Percentiles rank a stretch among this genome's conserved stretches.
phyloP scores from a whole-genome alignment of 1,140 invertebrate genomes.

The Aphaenogaster floridana region DNA sequence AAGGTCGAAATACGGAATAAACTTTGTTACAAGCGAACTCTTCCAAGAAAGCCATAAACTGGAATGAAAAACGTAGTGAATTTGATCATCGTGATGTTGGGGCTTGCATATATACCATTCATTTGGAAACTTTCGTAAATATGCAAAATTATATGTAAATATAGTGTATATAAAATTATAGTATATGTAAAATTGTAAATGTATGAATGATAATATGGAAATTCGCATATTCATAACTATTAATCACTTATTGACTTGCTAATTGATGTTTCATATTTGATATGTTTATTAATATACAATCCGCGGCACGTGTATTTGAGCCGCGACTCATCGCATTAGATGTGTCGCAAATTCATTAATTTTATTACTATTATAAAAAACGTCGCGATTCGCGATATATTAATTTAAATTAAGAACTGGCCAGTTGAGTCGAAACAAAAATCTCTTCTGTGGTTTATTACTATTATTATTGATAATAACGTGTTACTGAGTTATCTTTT shows the following conservation, averaged over 20 bases:
- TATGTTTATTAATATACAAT: constrained; percentile 12
- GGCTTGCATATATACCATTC: neutral
- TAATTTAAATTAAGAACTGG: no score
- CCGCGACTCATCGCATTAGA: neutral
- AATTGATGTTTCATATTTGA: constrained; percentile 30
- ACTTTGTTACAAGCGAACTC: constrained; percentile 63
- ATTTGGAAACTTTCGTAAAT: neutral
- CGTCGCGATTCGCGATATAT: no score
- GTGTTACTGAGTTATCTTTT: neutral
- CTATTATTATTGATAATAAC: neutral
- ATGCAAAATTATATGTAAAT: neutral
- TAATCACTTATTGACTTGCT: constrained; percentile 21
- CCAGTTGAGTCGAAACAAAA: no score
- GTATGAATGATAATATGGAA: neutral
- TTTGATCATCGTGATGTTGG: constrained; percentile 9
- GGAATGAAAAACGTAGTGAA: constrained; percentile 10
- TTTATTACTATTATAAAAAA: neutral
- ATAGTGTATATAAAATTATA: no score
- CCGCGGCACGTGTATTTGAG: neutral
- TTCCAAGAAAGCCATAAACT: constrained; percentile 53
- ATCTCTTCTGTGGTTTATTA: neutral
- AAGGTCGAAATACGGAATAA: constrained; percentile 68
- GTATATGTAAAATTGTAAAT: no score
- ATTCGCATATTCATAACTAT: constrained; percentile 32
- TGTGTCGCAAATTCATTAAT: neutral